Base-by-base conservation (phyloP, 2,888 invertebrate species). In the Laothoe populi region DNA sequence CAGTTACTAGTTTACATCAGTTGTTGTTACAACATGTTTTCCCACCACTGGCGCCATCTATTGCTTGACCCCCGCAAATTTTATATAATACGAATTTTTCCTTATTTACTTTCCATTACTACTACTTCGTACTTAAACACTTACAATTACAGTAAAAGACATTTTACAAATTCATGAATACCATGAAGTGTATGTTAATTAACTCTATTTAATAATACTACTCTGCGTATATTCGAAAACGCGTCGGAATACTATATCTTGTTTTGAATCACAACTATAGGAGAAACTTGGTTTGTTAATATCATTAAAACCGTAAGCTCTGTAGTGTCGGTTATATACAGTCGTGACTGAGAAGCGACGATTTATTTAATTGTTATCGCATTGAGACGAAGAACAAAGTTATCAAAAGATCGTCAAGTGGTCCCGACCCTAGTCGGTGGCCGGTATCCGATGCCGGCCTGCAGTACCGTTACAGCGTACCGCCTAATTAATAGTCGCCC, bases 401-500 rank as follows among this genome's bases (percentile, higher is more conserved):
- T 87, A 86, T 86, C 84, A 87, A 84, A 86, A 80, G 82, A 83
- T 85, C 82, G 86, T 86, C 83, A 84, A 80, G 78, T 79, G 78
- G 79, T 79, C 74, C 70, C 72, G 38, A 5, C 13, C 38, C 13
- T 1, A 71, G 66, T 44, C 44, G 44, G 44, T 53, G 53, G 35
- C 53, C 35, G 24, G 35, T 35, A 72, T 72, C 72, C 70, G 69
- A 62, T 61, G 63, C 65, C 31, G 69, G 69, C 67, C 63, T 62
- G 67, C 61, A 67, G 77, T 83, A 83, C 88, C 84, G 88, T 86
- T 86, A 84, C 73, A 78, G 66, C 74, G 77, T 78, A 70, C 79
- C 77, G 81, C 72, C 79, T 88, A 90, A 90, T 90, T 90, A 92
- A 89, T 86, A 86, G 80, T 83, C 86, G 85, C 88, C 88, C 86